A percentile compares a stretch with the other conserved stretches of the same genome.
Conservation (phyloP, 53 echinoderm and acorn worm species). For the Holothuria leucospilota region DNA sequence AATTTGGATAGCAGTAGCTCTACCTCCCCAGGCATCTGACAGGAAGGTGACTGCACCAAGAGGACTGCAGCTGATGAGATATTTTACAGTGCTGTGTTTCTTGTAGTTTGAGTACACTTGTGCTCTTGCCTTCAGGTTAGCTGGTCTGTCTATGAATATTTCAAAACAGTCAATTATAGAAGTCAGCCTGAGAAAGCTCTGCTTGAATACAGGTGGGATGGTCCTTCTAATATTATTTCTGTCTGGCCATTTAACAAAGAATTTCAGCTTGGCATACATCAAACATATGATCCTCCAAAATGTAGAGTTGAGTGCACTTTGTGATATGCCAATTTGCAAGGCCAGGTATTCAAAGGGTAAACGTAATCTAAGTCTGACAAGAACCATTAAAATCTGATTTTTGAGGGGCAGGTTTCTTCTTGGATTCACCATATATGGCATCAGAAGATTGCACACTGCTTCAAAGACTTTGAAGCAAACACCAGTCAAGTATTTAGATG, state of each 20-base stretch:
- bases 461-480: neutral
- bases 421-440: too few relatives aligned
- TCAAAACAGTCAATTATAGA: slow-evolving; percentile 54
- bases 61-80: slow-evolving; percentile 31
- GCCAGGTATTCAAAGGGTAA: slow-evolving; percentile 61
- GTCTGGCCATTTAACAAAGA: slow-evolving; percentile 24
- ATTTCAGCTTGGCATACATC: slow-evolving; percentile 19
- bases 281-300: slow-evolving; percentile 48
- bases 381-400: slow-evolving; percentile 57
- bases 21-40: slow-evolving; percentile 45
- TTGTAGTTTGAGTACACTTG: slow-evolving; percentile 44
- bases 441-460: too few relatives aligned
- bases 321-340: slow-evolving; percentile 20
- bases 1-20: slow-evolving; percentile 45
- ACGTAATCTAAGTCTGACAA: slow-evolving; percentile 48
- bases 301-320: slow-evolving; percentile 17
- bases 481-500: neutral
- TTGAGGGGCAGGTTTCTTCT: slow-evolving; percentile 30
- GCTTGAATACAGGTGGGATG: slow-evolving; percentile 29
- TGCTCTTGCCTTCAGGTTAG: slow-evolving; percentile 49
- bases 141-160: slow-evolving; percentile 37
- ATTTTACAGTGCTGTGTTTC: slow-evolving; percentile 42
- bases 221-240: neutral
- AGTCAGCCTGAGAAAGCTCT: slow-evolving; percentile 32
- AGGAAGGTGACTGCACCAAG: slow-evolving; percentile 31